Evolutionary conservation across 2,888 invertebrate genomes (phyloP), one percentile per base, ranked within the genome.

Genomic region (Trichogramma dendrolimi): DNA sequence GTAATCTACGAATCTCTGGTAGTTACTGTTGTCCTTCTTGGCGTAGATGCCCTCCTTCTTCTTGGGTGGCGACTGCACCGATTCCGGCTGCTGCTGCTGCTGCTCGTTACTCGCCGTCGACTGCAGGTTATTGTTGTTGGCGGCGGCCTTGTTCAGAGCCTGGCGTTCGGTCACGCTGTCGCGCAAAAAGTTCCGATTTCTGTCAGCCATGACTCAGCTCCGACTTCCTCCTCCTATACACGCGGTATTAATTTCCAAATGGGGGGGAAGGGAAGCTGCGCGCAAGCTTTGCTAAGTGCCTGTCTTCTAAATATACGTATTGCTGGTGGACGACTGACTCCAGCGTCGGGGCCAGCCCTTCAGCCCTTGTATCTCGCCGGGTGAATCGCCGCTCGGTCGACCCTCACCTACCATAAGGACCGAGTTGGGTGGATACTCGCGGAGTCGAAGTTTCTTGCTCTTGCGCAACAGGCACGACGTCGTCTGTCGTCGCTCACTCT

Each of bases 341-440:
- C 77, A 77, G 68, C 77, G 77, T 53, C 77, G 76, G 63, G 76
- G 77, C 77, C 77, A 77, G 67, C 77, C 77, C 69, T 77, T 77
- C 62, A 77, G 68, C 69, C 73, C 74, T 68, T 73, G 72, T 66
- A 76, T 76, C 27, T 62, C 62, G 58, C 63, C 63, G 60, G 58
- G 65, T 57, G 54, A 59, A 50, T 60, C 57, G 57, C 47, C 52
- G 58, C 51, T 63, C 58, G 66, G 67, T 61, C 64, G 55, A 66
- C 71, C 68, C 67, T 72, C 75, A 71, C 71, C 72, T 75, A 75
- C 74, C 77, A 77, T 77, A 77, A 73, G 77, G 77, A 76, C 70
- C 69, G 47, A 68, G 62, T 67, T 69, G 67, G 54, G 67, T 64
- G 68, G 66, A 64, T 73, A 70, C 69, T 66, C 27, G 27, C 27